Percentiles rank a stretch among this genome's conserved stretches.
Conservation (phyloP, 2,888 invertebrate species). For the Drosophila atripex region DNA sequence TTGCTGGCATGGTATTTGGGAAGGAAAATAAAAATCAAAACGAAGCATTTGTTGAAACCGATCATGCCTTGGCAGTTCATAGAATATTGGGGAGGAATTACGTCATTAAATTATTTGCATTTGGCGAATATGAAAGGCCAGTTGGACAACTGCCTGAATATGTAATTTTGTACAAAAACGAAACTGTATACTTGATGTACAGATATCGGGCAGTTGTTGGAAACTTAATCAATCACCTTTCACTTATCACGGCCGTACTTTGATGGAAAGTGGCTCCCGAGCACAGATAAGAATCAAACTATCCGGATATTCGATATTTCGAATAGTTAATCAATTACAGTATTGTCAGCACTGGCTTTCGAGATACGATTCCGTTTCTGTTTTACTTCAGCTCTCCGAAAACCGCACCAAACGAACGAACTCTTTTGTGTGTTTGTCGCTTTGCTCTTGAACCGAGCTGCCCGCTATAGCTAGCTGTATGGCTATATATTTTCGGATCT, state of each 20-base stretch:
- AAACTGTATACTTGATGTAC: constrained; percentile 3
- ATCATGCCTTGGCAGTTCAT: constrained; percentile 3
- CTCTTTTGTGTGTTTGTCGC: constrained; percentile 11
- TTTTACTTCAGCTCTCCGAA: neutral
- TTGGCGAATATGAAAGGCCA: constrained; percentile 23
- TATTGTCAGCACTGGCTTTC: constrained; percentile 1
- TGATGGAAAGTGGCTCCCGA: constrained; percentile 11
- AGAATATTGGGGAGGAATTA: constrained; percentile 23
- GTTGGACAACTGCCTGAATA: constrained; percentile 31
- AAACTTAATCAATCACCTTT: constrained; percentile 30
- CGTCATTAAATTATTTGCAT: constrained; percentile 40
- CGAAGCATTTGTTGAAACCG: constrained; percentile 6
- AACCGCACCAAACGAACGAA: constrained; percentile 6
- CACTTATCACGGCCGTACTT: constrained; percentile 38
- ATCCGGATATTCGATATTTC: neutral
- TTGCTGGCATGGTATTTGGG: neutral
- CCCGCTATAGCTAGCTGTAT: constrained; percentile 12
- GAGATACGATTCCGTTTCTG: neutral
- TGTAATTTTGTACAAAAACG: constrained; percentile 19
- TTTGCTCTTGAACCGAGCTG: constrained; percentile 24
- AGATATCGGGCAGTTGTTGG: neutral
- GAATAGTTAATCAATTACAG: constrained; percentile 11
- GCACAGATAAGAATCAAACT: constrained; percentile 19
- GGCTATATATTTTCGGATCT: constrained; percentile 24
- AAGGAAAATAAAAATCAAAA: neutral